Evolutionary conservation across 2,797 vertebrate species (phyloP), one percentile per base, ranked within the genome.

Genomic region (Hoplostethus atlanticus): DNA sequence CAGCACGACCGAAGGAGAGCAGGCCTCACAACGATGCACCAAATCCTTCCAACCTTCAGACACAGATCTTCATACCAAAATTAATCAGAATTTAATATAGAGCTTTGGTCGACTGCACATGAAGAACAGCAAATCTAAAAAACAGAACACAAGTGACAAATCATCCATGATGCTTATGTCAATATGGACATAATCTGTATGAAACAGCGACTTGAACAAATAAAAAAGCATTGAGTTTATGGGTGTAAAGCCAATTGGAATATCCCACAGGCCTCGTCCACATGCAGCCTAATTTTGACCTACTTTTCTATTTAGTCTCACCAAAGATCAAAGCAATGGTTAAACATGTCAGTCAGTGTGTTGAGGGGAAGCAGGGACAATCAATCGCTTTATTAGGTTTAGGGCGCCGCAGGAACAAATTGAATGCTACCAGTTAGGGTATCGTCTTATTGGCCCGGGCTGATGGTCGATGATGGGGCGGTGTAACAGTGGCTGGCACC

Each of bases 321-420:
- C 68, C 78, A 46, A 76, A 85, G 94, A 95, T 96, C 94, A 93
- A 93, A 96, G 88, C 70, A 64, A 94, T 91, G 93, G 91, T 87
- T 88, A 89, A 94, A 94, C 90, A 82, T 86, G 94, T 92, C 95
- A 95, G 81, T 96, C 95, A 94, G 76, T 82, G 85, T 84, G 89
- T 76, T 79, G 76, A 87, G 91, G 92, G 84, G 87, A 86, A 95
- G 93, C 93, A 87, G 92, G 91, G 94, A 76, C 95, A 94, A 97
- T 98, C 97, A 94, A 97, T 99, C 78, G 93, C 91, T 91, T 95
- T 93, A 95, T 96, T 94, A 89, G 92, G 83, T 94, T 81, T 90
- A 86, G 90, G 88, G 89, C 92, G 93, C 89, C 83, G 91, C 91
- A 77, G 91, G 92, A 94, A 93, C 93, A 91, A 92, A 95, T 89